Evolutionary conservation across 1,140 invertebrate genomes (phyloP), one percentile per base, ranked within the genome.

Genomic region (Drosophila lowei): DNA sequence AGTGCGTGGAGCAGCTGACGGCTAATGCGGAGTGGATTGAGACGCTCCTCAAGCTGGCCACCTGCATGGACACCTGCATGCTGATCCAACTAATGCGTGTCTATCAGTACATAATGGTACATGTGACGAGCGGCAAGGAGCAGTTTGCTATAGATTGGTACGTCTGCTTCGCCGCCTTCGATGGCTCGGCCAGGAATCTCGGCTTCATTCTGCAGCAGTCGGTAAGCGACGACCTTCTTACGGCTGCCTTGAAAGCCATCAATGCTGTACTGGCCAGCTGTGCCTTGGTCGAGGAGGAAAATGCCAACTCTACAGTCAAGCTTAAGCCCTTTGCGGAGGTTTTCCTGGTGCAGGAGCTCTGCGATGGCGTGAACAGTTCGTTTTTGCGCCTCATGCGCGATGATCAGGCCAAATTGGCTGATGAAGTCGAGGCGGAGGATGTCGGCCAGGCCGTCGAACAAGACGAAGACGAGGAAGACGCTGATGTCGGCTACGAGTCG

Each of bases 201-300:
- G 92, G 90, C 71, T 95, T 94, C 76, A 94, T 96, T 64, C 89
- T 96, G 48, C 92, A 92, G 56, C 95, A 94, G 89, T 96, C 95
- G 0, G 94, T 93, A 2, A 95, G 94, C 75, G 93, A 93, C 91
- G 93, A 93, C 30, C 73, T 95, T 0, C 74, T 94, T 3, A 64
- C 92, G 1, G 92, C 92, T 53, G 92, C 93, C 1, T 86, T 94
- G 15, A 93, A 93, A 72, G 93, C 93, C 28, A 88, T 93, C 0
- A 93, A 94, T 83, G 92, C 93, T 28, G 90, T 94, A 3, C 92
- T 93, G 74, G 86, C 86, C 11, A 91, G 85, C 52, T 91, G 90
- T 57, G 88, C 90, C 0, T 16, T 91, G 30, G 77, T 91, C 15
- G 84, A 91, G 63, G 88, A 81, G 44, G 79, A 84, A 56, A 75